phyloP scores from a whole-genome alignment of 2,797 vertebrate genomes.

The Petrocephalus schoutedeni region DNA sequence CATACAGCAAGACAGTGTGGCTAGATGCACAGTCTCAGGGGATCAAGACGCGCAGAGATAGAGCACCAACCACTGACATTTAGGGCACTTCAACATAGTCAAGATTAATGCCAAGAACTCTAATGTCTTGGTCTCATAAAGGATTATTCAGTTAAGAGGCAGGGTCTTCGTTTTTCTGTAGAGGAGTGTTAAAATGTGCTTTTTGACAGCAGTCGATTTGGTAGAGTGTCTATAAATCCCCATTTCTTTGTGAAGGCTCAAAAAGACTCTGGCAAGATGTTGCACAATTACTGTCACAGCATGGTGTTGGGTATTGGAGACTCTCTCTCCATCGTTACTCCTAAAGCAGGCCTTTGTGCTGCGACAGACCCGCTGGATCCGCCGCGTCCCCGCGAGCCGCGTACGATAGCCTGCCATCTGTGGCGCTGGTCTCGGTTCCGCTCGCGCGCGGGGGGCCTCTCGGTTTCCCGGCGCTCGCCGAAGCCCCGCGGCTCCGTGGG shows the following conservation, averaged over 20 bases:
- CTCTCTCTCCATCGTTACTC: background rate
- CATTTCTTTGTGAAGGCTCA: background rate
- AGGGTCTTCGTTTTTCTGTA: background rate
- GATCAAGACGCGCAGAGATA: background rate
- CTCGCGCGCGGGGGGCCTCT: background rate
- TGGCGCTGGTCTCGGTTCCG: background rate
- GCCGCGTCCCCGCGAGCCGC: background rate
- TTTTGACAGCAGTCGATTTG: background rate
- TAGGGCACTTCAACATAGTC: background rate
- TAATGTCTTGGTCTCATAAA: background rate
- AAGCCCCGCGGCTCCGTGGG: background rate
- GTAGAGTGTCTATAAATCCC: background rate
- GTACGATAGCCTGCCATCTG: background rate
- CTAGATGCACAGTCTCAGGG: conserved; percentile 1
- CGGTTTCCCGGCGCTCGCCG: background rate
- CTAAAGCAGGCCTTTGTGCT: background rate
- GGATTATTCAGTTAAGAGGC: background rate
- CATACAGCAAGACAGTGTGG: conserved; percentile 3
- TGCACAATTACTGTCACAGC: background rate
- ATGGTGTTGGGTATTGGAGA: background rate
- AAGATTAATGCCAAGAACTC: background rate
- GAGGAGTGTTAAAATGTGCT: background rate
- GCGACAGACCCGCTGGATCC: background rate
- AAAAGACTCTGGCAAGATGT: conserved; percentile 4
- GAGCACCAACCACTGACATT: conserved; percentile 28